Evolutionary conservation across 2,113 vertebrate species (phyloP).

Genomic region (Phoxinus phoxinus): DNA sequence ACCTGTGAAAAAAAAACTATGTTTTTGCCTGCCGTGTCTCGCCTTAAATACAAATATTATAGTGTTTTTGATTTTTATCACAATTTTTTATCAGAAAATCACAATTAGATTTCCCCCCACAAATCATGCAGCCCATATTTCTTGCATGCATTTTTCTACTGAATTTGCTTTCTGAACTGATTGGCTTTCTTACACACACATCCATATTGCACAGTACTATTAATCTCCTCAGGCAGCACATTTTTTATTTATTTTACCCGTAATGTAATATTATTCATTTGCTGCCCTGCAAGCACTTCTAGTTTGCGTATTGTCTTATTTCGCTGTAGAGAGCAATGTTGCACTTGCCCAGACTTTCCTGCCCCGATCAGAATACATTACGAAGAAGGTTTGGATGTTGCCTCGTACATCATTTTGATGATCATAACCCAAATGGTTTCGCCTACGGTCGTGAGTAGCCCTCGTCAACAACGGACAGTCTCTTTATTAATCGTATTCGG

Average conservation of each 20-base stretch:
- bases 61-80: no score
- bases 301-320: slow-evolving; percentile 1
- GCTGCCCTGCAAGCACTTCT: neutral
- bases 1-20: no score
- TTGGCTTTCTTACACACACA: neutral
- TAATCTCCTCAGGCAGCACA: neutral
- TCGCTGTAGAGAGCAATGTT: neutral
- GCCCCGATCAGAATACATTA: slow-evolving; percentile 31
- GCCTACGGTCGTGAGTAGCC: slow-evolving; percentile 35
- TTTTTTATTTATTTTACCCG: neutral
- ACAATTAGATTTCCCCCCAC: no score
- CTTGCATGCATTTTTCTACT: neutral
- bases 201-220: neutral
- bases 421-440: slow-evolving; percentile 34
- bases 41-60: no score
- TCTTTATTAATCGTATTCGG: slow-evolving; percentile 73
- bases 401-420: slow-evolving; percentile 35
- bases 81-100: no score
- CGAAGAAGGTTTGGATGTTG: neutral
- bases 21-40: no score
- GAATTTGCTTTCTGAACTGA: neutral
- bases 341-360: slow-evolving; percentile 3
- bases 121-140: no score
- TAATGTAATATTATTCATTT: neutral
- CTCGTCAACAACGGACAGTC: slow-evolving; percentile 70